Percentiles rank a stretch among this genome's conserved stretches.
These are phyloP conservation scores for Conops quadrifasciatus DNA, from an alignment of 2,888 invertebrate genomes.

Conservation along the genomic window DNA sequence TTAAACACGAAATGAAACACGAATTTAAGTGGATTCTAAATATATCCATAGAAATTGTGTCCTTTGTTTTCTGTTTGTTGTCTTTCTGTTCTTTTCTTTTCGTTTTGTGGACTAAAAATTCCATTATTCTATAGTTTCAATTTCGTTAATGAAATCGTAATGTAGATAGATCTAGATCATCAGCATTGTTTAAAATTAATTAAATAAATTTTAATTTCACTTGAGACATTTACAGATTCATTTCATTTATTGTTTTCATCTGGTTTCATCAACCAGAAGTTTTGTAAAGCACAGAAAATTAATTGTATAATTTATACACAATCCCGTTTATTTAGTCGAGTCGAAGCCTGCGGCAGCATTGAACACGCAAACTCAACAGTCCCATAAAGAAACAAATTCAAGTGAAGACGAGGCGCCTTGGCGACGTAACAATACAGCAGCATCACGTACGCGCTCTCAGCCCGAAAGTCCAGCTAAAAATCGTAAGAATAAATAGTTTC, in stretches of 20 bases:
- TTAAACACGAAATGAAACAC: too few relatives aligned
- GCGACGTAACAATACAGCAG: conserved; percentile 72
- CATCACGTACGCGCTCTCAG: conserved; percentile 65
- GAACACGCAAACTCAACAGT: conserved; percentile 47
- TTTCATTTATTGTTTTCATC: conserved; percentile 12
- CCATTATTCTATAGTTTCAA: neutral
- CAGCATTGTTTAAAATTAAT: conserved; percentile 13
- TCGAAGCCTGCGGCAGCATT: conserved; percentile 56
- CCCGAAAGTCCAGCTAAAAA: conserved; percentile 68
- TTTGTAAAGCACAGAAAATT: conserved; percentile 12
- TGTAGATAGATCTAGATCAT: too few relatives aligned
- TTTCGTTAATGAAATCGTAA: too few relatives aligned
- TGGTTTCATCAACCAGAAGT: conserved; percentile 29
- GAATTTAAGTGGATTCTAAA: too few relatives aligned
- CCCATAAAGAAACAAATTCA: conserved; percentile 39
- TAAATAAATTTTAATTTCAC: conserved; percentile 18
- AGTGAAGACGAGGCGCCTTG: conserved; percentile 71
- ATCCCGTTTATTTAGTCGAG: conserved; percentile 50
- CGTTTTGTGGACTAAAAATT: neutral
- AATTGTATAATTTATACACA: neutral
- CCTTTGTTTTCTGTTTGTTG: conserved; percentile 13
- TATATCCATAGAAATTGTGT: too few relatives aligned
- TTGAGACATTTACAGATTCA: neutral
- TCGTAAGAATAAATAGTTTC: conserved; percentile 55
- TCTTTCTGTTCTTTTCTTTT: neutral